Percentiles rank a stretch among this genome's conserved stretches.
Conservation (phyloP, 2,113 vertebrate species). For the Alligator mississippiensis region DNA sequence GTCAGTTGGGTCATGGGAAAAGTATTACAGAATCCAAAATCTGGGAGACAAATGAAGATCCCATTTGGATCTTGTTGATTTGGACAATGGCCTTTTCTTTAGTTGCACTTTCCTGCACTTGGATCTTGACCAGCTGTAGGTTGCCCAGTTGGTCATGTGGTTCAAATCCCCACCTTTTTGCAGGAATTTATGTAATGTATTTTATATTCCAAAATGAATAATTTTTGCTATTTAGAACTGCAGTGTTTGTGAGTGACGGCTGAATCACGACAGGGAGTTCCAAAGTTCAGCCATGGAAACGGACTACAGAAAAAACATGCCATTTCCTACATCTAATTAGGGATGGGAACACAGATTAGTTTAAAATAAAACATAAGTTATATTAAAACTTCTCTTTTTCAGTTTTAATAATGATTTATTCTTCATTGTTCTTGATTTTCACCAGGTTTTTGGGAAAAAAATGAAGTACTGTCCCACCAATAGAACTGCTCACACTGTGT, state of each 20-base stretch:
- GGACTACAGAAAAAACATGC: conserved; percentile 67
- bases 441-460: conserved; percentile 59
- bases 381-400: conserved; percentile 44
- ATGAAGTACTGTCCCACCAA: conserved; percentile 63
- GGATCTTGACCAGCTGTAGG: not conserved
- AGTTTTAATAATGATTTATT: conserved; percentile 53
- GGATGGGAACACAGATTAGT: conserved; percentile 61
- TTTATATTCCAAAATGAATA: conserved; percentile 58
- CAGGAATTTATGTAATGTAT: conserved; percentile 52
- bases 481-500: conserved; percentile 49
- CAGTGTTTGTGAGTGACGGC: conserved; percentile 68
- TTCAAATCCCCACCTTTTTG: conserved; percentile 62
- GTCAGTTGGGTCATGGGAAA: not conserved
- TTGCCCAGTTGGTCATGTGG: not conserved
- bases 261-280: conserved; percentile 65
- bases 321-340: conserved; percentile 60
- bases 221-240: conserved; percentile 59
- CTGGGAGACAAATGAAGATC: conserved; percentile 10
- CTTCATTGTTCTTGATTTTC: conserved; percentile 75
- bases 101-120: conserved; percentile 20
- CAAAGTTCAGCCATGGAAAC: conserved; percentile 36
- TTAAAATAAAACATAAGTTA: conserved; percentile 53
- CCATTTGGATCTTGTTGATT: conserved; percentile 33
- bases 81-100: conserved; percentile 1
- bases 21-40: not conserved